Conservation (phyloP, 2,888 invertebrate species). For the Marasmarcha lunaedactyla region DNA sequence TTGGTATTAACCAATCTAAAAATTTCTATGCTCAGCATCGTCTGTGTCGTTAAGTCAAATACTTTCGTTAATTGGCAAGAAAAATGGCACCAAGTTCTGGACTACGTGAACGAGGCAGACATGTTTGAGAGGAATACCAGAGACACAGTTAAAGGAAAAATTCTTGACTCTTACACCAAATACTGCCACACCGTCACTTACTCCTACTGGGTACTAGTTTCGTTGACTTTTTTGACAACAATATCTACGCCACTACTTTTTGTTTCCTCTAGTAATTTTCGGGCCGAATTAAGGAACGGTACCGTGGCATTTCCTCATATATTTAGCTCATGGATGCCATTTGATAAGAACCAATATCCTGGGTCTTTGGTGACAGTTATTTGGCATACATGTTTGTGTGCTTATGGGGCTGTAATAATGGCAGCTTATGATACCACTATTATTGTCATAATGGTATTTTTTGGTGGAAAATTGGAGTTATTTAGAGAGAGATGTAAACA, state of each 20-base stretch:
- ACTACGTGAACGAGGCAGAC: slow-evolving; percentile 43
- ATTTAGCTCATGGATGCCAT: slow-evolving; percentile 52
- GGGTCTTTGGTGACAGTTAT: slow-evolving; percentile 42
- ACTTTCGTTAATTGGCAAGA: slow-evolving; percentile 41
- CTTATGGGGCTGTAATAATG: slow-evolving; percentile 37
- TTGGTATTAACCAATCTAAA: slow-evolving; percentile 44
- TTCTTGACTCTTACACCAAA: slow-evolving; percentile 37
- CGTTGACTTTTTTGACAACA: slow-evolving; percentile 34
- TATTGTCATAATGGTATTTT: slow-evolving; percentile 44
- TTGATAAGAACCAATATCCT: slow-evolving; percentile 41
- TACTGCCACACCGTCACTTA: slow-evolving; percentile 40
- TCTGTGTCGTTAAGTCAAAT: slow-evolving; percentile 40
- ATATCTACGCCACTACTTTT: slow-evolving; percentile 33
- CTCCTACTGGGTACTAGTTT: slow-evolving; percentile 44
- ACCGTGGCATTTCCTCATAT: slow-evolving; percentile 46
- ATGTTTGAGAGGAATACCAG: slow-evolving; percentile 33
- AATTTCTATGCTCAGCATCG: slow-evolving; percentile 47
- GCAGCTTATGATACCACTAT: slow-evolving; percentile 38
- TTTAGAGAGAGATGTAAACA: slow-evolving; percentile 38
- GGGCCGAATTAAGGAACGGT: slow-evolving; percentile 34
- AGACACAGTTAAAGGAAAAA: slow-evolving; percentile 22
- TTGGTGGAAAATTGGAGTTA: slow-evolving; percentile 46
- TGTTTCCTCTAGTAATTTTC: slow-evolving; percentile 28
- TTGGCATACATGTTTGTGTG: slow-evolving; percentile 33
- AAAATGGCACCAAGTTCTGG: slow-evolving; percentile 35